A percentile compares a stretch with the other conserved stretches of the same genome.
phyloP scores from a whole-genome alignment of 2,888 invertebrate genomes.

The Exocentrus adspersus region DNA sequence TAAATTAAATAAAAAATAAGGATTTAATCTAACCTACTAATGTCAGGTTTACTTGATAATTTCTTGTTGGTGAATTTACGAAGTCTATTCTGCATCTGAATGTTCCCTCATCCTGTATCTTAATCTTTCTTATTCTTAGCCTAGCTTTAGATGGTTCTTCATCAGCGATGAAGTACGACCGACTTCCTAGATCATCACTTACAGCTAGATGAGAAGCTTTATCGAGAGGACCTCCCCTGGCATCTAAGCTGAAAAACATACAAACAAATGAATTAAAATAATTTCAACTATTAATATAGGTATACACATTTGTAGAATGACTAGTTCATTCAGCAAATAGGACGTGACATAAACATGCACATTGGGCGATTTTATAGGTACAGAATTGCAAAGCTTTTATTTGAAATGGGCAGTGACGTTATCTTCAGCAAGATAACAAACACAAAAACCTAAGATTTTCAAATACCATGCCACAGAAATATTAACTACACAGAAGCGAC shows the following conservation, averaged over 20 bases:
- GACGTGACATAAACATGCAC: too few relatives aligned
- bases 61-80: conserved; percentile 86
- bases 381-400: too few relatives aligned
- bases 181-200: conserved; percentile 79
- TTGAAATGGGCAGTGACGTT: too few relatives aligned
- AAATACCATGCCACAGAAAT: too few relatives aligned
- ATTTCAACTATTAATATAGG: too few relatives aligned
- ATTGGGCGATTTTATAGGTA: too few relatives aligned
- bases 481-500: too few relatives aligned
- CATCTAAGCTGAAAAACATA: conserved; percentile 78
- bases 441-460: too few relatives aligned
- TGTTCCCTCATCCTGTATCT: conserved; percentile 79
- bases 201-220: conserved; percentile 79
- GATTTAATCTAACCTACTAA: conserved; percentile 78
- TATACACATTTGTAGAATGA: too few relatives aligned
- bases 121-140: conserved; percentile 78
- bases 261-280: too few relatives aligned
- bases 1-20: background rate
- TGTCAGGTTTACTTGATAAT: conserved; percentile 86
- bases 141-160: conserved; percentile 79
- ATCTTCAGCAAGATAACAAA: too few relatives aligned
- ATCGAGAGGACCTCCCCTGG: conserved; percentile 75
- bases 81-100: conserved; percentile 92
- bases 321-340: too few relatives aligned
- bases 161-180: conserved; percentile 79